Conservation (phyloP, 1,140 invertebrate genomes). For the Theocolax elegans region DNA sequence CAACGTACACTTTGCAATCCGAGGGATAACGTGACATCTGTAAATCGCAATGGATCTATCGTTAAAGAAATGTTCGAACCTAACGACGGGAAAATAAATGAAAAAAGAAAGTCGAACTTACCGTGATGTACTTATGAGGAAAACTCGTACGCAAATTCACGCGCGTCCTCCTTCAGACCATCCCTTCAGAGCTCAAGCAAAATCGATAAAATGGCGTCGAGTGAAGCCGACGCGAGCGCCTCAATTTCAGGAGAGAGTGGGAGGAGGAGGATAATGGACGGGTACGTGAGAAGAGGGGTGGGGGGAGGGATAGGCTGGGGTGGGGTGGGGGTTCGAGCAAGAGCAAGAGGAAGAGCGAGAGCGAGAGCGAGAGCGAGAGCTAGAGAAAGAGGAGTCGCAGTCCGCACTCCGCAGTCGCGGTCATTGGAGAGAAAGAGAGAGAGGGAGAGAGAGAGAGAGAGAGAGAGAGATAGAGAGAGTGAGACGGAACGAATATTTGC, state of each 20-base stretch:
- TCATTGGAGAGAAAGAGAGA: not conserved
- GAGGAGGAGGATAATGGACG: not conserved
- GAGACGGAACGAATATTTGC: too few relatives aligned
- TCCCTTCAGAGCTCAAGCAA: too few relatives aligned
- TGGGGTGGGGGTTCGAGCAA: not conserved
- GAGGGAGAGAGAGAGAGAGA: too few relatives aligned
- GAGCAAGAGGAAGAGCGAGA: not conserved
- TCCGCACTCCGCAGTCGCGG: not conserved
- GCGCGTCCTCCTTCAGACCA: too few relatives aligned
- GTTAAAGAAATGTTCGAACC: too few relatives aligned
- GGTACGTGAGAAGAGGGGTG: too few relatives aligned
- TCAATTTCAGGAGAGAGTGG: not conserved
- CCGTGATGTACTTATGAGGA: too few relatives aligned
- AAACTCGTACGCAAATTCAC: too few relatives aligned
- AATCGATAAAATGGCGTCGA: constrained; percentile 17
- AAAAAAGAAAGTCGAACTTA: not conserved
- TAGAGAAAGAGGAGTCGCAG: not conserved
- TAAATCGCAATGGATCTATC: not conserved
- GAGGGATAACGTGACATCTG: constrained; percentile 81
- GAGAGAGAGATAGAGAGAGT: too few relatives aligned
- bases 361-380: constrained; percentile 2
- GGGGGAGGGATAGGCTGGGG: not conserved
- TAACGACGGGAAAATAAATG: not conserved
- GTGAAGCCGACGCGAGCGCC: not conserved
- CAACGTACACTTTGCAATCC: constrained; percentile 97